Evolutionary conservation across 2,888 invertebrate species (phyloP).

Genomic region (Cancer borealis): DNA sequence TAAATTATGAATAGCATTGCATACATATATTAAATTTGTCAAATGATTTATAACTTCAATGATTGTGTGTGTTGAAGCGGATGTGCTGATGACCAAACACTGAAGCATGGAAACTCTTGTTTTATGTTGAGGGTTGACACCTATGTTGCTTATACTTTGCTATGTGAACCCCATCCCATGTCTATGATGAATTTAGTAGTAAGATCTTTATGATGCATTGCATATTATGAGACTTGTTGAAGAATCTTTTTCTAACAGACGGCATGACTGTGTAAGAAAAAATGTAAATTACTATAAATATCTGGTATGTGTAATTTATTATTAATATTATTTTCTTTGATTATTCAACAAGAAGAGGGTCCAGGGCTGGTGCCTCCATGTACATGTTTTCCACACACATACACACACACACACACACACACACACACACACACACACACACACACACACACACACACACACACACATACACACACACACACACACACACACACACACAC

Average conservation of each 20-base stretch:
- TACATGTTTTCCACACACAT: neutral
- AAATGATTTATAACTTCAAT: conserved; percentile 35
- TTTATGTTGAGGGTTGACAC: conserved; percentile 45
- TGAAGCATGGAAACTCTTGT: neutral
- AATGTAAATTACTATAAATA: conserved; percentile 71
- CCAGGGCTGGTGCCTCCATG: conserved; percentile 69
- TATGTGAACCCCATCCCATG: conserved; percentile 63
- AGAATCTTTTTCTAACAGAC: conserved; percentile 66
- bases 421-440: conserved; percentile 31
- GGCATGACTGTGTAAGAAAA: conserved; percentile 65
- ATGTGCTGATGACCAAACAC: conserved; percentile 30
- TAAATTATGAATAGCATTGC: conserved; percentile 55
- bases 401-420: conserved; percentile 25
- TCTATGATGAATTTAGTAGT: conserved; percentile 54
- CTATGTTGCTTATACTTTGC: conserved; percentile 60
- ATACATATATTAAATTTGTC: conserved; percentile 52
- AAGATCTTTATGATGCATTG: conserved; percentile 62
- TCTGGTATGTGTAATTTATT: conserved; percentile 73
- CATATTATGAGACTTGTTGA: conserved; percentile 64
- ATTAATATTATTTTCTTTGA: conserved; percentile 67
- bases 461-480: conserved; percentile 36
- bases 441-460: conserved; percentile 38
- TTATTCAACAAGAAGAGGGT: conserved; percentile 63
- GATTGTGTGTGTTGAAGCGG: neutral
- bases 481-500: neutral